Evolutionary conservation across 92 coral and sea anemone genomes (phyloP), one percentile per base, ranked within the genome.

Genomic region (Umimayanthus kanabou): DNA sequence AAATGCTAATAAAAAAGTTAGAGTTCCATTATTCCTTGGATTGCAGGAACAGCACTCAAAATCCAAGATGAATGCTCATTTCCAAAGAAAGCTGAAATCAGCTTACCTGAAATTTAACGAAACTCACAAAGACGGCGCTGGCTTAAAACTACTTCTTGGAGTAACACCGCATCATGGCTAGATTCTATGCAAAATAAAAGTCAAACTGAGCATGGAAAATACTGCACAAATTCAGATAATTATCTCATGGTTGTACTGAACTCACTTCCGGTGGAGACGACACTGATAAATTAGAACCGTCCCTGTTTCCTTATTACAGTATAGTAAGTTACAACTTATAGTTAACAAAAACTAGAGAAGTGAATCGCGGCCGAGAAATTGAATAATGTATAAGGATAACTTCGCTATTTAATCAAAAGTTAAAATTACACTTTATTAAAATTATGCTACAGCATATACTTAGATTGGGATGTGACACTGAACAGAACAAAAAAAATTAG

Each of bases 181-280:
- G 61, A 10, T 49, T 28, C 20, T 49, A 28, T 47, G 29, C 66
- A 25, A 47, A 28, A 28, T 47, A 23, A 45, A 9, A 43, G 64
- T n/a, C 39, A 49, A 8, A 8, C n/a, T 39, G 0, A 42, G 80
- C 45, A 22, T 50, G 37, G 26, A 79, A 80, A 53, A 30, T 80
- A 8, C 37, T 57, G 9, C 15, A 55, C 23, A 25, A 80, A 10
- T 58, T 78, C 20, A 9, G 71, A 66, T 15, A 80, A 29, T 6
- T 80, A 55, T 80, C 45, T 80, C 26, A n/a, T 53, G 5, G 69
- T 16, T 10, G 58, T 79, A 1, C 57, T 80, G 84, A 55, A 80
- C 84, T n/a, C n/a, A n/a, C n/a, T 80, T 80, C 71, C 84, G 84
- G 84, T 25, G 29, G 20, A 29, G 25, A 57, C 47, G 72, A 57